These are phyloP conservation scores for Aurelia aurita complex sp. Pacific DNA, from an alignment of 30 jellyfish, hydroid and myxozoan genomes.

Conservation along the genomic window DNA sequence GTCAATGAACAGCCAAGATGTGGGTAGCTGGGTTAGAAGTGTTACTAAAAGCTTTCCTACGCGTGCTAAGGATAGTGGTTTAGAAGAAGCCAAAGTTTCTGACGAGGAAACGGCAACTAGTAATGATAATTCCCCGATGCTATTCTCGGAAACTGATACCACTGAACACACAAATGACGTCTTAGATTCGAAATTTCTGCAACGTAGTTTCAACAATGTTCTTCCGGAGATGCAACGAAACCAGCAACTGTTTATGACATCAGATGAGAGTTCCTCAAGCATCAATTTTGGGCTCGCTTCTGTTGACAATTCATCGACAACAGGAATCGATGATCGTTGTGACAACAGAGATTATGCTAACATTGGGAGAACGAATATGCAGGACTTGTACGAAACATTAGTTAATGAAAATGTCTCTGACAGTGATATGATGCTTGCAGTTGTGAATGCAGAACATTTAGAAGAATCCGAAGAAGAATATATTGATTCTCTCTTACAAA, in stretches of 20 bases:
- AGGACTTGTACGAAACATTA: too few species aligned
- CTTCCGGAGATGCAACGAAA: background rate
- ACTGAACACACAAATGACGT: background rate
- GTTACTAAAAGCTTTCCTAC: background rate
- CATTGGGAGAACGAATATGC: too few species aligned
- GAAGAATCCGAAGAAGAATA: background rate
- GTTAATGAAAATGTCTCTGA: too few species aligned
- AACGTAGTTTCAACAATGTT: conserved; percentile 10
- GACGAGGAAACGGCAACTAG: background rate
- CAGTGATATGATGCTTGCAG: too few species aligned
- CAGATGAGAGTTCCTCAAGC: background rate
- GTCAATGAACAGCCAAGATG: background rate
- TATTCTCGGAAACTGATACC: too few species aligned
- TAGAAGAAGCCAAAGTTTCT: background rate
- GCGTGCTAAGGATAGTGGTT: background rate
- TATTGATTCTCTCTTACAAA: too few species aligned
- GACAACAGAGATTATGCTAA: too few species aligned
- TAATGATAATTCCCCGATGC: too few species aligned
- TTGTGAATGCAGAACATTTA: background rate
- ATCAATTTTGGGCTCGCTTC: background rate
- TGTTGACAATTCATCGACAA: too few species aligned
- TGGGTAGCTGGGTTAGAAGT: background rate
- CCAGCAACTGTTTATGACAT: background rate
- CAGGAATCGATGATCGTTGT: too few species aligned
- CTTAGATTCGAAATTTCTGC: conserved; percentile 34